These are phyloP conservation scores for Parazoanthus atlanticus DNA, from an alignment of 92 coral and sea anemone species.

Conservation along the genomic window DNA sequence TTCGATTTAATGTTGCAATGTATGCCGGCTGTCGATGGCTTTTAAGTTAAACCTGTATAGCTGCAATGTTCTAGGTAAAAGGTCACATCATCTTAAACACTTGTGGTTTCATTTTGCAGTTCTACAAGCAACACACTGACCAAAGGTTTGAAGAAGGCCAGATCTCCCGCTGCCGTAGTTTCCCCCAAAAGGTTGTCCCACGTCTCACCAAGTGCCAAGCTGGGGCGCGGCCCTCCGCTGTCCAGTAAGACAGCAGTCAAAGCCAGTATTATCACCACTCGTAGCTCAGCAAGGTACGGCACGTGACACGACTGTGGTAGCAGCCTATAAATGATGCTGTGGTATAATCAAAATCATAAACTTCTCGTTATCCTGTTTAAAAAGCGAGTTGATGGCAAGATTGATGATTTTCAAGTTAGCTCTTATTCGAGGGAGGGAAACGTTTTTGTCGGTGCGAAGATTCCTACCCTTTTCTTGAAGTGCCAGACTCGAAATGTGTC, in stretches of 20 bases:
- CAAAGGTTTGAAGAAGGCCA: constrained; percentile 22
- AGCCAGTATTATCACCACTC: constrained; percentile 34
- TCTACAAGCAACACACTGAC: not conserved
- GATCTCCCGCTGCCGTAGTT: not conserved
- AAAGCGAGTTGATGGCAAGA: too few relatives aligned
- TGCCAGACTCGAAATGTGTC: too few relatives aligned
- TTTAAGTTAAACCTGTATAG: not conserved
- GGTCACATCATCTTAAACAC: not conserved
- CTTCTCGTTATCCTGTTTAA: not conserved
- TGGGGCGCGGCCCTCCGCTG: constrained; percentile 4
- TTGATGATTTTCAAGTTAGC: too few relatives aligned
- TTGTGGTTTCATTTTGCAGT: not conserved
- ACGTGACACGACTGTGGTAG: not conserved
- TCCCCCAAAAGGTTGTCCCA: constrained; percentile 13
- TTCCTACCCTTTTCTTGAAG: too few relatives aligned
- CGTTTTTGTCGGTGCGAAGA: too few relatives aligned
- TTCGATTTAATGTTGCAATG: too few relatives aligned
- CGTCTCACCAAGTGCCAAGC: not conserved
- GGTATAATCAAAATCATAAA: too few relatives aligned
- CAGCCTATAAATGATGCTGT: not conserved
- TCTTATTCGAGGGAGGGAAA: too few relatives aligned
- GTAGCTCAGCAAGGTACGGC: constrained; percentile 33
- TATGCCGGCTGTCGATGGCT: too few relatives aligned
- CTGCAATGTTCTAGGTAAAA: not conserved
- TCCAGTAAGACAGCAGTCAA: constrained; percentile 22